Conservation (phyloP, 2,113 vertebrate genomes). For the Rhabdornis inornatus region DNA sequence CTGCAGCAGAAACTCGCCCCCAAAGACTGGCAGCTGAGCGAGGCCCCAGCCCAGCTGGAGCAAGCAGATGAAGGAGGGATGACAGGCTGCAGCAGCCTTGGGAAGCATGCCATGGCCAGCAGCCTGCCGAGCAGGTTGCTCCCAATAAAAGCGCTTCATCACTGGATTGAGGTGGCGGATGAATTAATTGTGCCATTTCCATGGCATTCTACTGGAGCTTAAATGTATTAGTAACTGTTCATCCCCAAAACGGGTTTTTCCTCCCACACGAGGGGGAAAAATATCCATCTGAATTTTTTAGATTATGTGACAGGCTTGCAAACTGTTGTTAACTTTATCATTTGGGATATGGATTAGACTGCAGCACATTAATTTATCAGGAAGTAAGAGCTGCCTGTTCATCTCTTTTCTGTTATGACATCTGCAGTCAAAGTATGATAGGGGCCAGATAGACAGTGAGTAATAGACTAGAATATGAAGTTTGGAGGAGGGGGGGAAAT, state of each 20-base stretch:
- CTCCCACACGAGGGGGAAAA: slow-evolving; percentile 16
- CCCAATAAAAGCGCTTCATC: slow-evolving; percentile 23
- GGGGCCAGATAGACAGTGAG: slow-evolving; percentile 50
- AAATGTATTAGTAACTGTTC: slow-evolving; percentile 43
- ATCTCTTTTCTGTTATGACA: slow-evolving; percentile 57
- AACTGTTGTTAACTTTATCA: slow-evolving; percentile 60
- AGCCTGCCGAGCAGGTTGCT: neutral
- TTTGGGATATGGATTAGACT: slow-evolving; percentile 52
- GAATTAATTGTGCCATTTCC: slow-evolving; percentile 59
- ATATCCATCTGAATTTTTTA: slow-evolving; percentile 57
- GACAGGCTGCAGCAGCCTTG: neutral
- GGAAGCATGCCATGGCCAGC: neutral
- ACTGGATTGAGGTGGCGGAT: neutral
- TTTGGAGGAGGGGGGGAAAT: slow-evolving; percentile 7
- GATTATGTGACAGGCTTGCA: slow-evolving; percentile 56
- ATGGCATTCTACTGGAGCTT: slow-evolving; percentile 43
- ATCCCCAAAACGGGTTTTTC: slow-evolving; percentile 37
- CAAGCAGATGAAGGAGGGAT: neutral
- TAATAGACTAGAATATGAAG: slow-evolving; percentile 61
- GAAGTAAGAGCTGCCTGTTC: slow-evolving; percentile 47
- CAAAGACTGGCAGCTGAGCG: slow-evolving; percentile 71
- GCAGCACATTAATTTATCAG: slow-evolving; percentile 46
- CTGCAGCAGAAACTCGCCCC: neutral
- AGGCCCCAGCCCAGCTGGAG: slow-evolving; percentile 52
- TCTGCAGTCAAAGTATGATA: slow-evolving; percentile 50